Evolutionary conservation across 2,797 vertebrate species (phyloP).

Genomic region (Lagocephalus sceleratus): DNA sequence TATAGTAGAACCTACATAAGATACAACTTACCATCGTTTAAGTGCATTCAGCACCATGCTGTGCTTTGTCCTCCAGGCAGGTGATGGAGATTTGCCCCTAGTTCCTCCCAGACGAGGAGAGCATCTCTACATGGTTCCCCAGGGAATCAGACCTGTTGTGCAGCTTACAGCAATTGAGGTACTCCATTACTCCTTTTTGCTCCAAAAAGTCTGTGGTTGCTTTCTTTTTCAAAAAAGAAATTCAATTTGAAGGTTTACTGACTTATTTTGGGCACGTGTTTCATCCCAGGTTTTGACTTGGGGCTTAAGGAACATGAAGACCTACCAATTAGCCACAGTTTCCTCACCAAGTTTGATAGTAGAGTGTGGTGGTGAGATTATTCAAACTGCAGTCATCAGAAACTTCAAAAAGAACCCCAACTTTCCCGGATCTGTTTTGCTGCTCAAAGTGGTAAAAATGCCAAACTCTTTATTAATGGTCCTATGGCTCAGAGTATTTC

Average conservation of each 20-base stretch:
- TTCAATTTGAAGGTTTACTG: no score
- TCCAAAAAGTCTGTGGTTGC: not conserved
- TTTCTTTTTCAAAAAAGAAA: not conserved
- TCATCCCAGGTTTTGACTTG: slow-evolving; percentile 87
- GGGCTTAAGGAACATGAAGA: slow-evolving; percentile 98
- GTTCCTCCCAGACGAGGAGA: slow-evolving; percentile 84
- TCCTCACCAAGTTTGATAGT: slow-evolving; percentile 89
- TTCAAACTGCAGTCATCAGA: slow-evolving; percentile 91
- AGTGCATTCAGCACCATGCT: slow-evolving; percentile 1
- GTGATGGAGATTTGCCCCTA: slow-evolving; percentile 77
- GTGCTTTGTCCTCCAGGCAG: slow-evolving; percentile 31
- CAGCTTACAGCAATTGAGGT: slow-evolving; percentile 85
- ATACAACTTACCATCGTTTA: not conserved
- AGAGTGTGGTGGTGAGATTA: slow-evolving; percentile 89
- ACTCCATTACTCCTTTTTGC: not conserved
- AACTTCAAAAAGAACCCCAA: slow-evolving; percentile 96
- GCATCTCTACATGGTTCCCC: slow-evolving; percentile 91
- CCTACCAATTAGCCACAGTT: slow-evolving; percentile 88
- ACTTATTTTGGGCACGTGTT: slow-evolving; percentile 1
- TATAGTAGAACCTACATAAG: slow-evolving; percentile 35
- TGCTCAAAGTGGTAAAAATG: slow-evolving; percentile 89
- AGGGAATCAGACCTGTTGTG: slow-evolving; percentile 92
- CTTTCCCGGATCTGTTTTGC: slow-evolving; percentile 90
- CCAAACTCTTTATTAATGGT: not conserved
- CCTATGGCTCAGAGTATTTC: not conserved